phyloP scores from a whole-genome alignment of 2,797 vertebrate species.

The Trachops cirrhosus region DNA sequence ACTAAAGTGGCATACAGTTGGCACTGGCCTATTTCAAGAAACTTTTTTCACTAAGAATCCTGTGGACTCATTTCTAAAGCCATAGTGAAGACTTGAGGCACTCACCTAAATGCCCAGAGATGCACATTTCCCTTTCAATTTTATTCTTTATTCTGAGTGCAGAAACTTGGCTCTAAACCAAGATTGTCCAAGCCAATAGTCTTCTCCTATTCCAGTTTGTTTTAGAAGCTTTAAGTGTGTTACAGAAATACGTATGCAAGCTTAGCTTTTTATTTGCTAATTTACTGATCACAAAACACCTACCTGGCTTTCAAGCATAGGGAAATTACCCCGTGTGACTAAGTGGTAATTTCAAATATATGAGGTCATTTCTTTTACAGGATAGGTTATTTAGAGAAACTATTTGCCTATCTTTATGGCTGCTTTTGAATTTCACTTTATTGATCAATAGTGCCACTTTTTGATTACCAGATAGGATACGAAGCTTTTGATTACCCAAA shows the following conservation, averaged over 20 bases:
- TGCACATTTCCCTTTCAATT: not conserved
- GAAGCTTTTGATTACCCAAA: not conserved
- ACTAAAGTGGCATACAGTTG: not conserved
- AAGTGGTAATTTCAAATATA: constrained; percentile 29
- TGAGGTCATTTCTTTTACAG: constrained; percentile 28
- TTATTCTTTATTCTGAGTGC: constrained; percentile 34
- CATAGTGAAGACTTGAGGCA: constrained; percentile 43
- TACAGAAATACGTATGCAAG: constrained; percentile 43
- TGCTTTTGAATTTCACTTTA: constrained; percentile 37
- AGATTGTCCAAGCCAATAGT: not conserved
- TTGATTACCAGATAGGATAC: not conserved
- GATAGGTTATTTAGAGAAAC: constrained; percentile 41
- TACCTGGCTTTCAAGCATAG: not conserved
- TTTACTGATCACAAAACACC: constrained; percentile 15
- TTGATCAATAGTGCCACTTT: constrained; percentile 29
- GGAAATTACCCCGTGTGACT: constrained; percentile 2
- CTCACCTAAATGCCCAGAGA: not conserved
- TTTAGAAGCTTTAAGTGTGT: constrained; percentile 45
- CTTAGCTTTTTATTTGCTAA: constrained; percentile 19
- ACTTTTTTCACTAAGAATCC: constrained; percentile 9
- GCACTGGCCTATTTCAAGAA: constrained; percentile 6
- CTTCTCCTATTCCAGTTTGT: not conserved
- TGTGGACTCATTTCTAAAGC: constrained; percentile 50
- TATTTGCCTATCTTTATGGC: constrained; percentile 19
- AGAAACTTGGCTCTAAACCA: constrained; percentile 46